Percentiles rank a stretch among this genome's conserved stretches.
Evolutionary conservation across 2,797 vertebrate genomes (phyloP).

Genomic region (Schizopygopsis malacanthus): DNA sequence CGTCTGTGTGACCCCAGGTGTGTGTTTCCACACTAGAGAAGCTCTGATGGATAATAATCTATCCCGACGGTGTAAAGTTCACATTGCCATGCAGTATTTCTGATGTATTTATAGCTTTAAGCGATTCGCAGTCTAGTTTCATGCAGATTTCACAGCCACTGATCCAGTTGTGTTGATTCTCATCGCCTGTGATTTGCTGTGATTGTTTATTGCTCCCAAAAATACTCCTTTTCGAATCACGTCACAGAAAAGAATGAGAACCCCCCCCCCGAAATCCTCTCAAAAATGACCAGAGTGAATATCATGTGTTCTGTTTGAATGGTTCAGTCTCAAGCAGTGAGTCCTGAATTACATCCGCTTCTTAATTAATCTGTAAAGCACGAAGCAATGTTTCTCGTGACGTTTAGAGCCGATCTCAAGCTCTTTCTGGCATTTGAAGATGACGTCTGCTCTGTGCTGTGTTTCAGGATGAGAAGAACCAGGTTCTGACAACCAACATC

Average conservation of each 20-base stretch:
- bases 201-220: not conserved
- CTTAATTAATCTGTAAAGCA: not conserved
- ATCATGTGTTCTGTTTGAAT: not conserved
- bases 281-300: not conserved
- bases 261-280: not conserved
- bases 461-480: conserved; percentile 95
- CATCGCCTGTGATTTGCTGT: not conserved
- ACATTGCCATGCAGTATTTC: not conserved
- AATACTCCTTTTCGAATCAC: not conserved
- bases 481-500: conserved; percentile 94
- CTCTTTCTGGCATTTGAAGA: not conserved
- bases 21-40: not conserved
- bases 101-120: not conserved
- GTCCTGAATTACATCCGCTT: not conserved
- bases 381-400: not conserved
- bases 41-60: not conserved
- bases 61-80: not conserved
- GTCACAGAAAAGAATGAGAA: not conserved
- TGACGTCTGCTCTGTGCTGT: conserved; percentile 17
- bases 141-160: not conserved
- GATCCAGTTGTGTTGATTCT: not conserved
- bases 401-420: not conserved
- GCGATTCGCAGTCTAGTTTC: not conserved
- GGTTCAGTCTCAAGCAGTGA: not conserved
- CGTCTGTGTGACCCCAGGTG: not conserved